Base-by-base conservation (phyloP, 2,113 vertebrate genomes). In the Cyanistes caeruleus region DNA sequence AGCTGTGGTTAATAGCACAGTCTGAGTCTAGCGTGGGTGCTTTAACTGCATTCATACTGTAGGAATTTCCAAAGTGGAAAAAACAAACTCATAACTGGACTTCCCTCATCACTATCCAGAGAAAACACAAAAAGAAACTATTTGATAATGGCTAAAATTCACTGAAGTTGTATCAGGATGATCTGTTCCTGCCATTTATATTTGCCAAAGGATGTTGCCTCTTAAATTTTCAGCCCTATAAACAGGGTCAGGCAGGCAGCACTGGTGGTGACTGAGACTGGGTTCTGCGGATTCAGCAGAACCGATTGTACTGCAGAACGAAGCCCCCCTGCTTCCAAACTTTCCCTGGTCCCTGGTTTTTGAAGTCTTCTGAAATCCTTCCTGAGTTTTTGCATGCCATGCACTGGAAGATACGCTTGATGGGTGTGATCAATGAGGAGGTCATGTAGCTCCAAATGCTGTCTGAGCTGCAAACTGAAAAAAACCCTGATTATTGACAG, bases 311-410 rank as follows among this genome's bases (percentile, higher is more conserved):
- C 14, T 35, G 43, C 28, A 58, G 35, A 12, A 5, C 0, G 5
- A 28, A 44, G 62, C 19, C 37, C 3, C 22, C 1, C 37, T 27
- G 27, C 11, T 74, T 52, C 52, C 4, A 3, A 28, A 25, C 44
- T 39, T 55, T 19, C 33, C 3, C 1, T 1, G 2, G 15, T 14
- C 37, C 21, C 14, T n/a, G 22, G 12, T 23, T 87, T 48, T 59
- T 56, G 46, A 79, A 69, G 18, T 41, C 27, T 73, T 53, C n/a
- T 87, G 73, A 67, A 92, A 87, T 65, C 17, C 12, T 49, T 24
- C 31, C 20, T 6, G 55, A 9, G 9, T 52, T 62, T 46, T 52
- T 1, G 3, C 9, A 3, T 33, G 52, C 37, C 0, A 0, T 31
- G 33, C 10, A 0, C 10, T 62, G 55, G 49, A 60, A 86, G n/a